These are phyloP conservation scores for Sebastes steindachneri DNA, from an alignment of 2,797 vertebrate species.

Conservation along the genomic window DNA sequence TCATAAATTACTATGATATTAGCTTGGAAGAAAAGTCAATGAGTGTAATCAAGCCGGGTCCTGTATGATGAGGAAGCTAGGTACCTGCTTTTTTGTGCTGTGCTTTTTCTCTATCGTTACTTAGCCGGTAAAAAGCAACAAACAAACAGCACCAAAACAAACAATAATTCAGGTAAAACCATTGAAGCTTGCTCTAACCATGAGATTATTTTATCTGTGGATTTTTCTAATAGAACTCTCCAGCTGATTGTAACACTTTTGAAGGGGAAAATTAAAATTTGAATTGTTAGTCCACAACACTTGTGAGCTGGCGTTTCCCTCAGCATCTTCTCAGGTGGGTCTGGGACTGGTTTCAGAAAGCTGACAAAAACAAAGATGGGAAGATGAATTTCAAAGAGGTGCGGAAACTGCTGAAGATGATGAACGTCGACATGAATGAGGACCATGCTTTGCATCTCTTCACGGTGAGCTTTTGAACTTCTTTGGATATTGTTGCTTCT, in stretches of 20 bases:
- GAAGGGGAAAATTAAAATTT: background rate
- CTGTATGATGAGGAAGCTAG: background rate
- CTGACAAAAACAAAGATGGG: conserved; percentile 95
- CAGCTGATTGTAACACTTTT: background rate
- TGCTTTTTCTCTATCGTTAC: background rate
- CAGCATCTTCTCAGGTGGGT: conserved; percentile 87
- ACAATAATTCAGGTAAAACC: background rate
- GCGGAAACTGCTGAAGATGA: conserved; percentile 90
- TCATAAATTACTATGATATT: background rate
- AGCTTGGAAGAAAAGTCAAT: background rate
- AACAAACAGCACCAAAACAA: background rate
- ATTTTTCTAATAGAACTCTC: background rate
- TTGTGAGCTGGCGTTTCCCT: conserved; percentile 40
- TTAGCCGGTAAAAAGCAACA: background rate
- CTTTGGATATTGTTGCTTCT: background rate
- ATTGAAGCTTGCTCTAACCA: background rate
- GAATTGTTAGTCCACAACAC: background rate
- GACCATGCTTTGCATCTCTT: conserved; percentile 90
- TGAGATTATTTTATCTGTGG: background rate
- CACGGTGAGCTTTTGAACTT: conserved; percentile 75
- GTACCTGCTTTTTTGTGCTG: background rate
- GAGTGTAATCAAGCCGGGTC: background rate
- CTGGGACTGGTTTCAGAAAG: conserved; percentile 94
- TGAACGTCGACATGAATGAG: conserved; percentile 96
- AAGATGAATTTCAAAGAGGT: conserved; percentile 95